Evolutionary conservation across 2,888 invertebrate genomes (phyloP).

Genomic region (Ennomos erosarius): DNA sequence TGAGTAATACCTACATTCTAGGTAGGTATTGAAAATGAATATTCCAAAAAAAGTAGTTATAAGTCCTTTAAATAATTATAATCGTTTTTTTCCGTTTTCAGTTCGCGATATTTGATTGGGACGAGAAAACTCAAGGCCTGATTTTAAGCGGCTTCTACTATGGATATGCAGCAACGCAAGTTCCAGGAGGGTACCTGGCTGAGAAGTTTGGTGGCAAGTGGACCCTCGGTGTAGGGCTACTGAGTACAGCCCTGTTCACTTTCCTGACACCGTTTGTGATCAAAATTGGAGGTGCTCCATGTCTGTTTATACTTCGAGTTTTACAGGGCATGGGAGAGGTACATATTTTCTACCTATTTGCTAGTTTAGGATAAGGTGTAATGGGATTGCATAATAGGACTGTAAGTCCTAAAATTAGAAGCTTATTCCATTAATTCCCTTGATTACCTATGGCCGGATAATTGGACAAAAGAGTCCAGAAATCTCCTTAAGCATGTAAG

Average conservation of each 20-base stretch:
- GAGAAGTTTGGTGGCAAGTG: conserved; percentile 94
- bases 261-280: conserved; percentile 91
- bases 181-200: conserved; percentile 93
- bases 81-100: conserved; percentile 49
- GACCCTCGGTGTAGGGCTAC: conserved; percentile 91
- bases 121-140: conserved; percentile 88
- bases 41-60: too few species aligned
- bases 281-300: conserved; percentile 75
- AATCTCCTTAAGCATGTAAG: too few species aligned
- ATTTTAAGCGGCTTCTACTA: conserved; percentile 94
- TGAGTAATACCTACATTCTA: too few species aligned
- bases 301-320: conserved; percentile 85
- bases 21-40: too few species aligned
- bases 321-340: conserved; percentile 93
- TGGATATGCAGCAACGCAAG: conserved; percentile 93
- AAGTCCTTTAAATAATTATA: neutral
- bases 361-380: too few species aligned
- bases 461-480: too few species aligned
- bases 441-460: too few species aligned
- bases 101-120: conserved; percentile 87
- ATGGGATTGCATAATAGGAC: too few species aligned
- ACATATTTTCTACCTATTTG: neutral
- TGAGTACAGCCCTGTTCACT: conserved; percentile 93
- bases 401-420: too few species aligned
- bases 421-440: too few species aligned